Conservation (phyloP, 2,888 invertebrate genomes). For the Brachyopa scutellaris region DNA sequence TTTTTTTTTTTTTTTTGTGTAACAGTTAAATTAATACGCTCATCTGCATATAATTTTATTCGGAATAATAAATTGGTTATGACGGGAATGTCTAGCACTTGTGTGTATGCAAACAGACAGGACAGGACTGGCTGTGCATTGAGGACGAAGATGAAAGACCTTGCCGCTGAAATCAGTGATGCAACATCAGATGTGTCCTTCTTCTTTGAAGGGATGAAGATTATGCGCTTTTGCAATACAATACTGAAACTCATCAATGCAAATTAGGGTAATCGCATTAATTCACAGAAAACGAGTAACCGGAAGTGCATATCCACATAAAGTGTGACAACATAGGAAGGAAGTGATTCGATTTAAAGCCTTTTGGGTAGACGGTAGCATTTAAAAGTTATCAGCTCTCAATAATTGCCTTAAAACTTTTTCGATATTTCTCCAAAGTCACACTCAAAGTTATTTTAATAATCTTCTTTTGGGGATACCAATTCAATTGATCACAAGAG, state of each 20-base stretch:
- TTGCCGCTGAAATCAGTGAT: conserved; percentile 43
- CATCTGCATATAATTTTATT: conserved; percentile 71
- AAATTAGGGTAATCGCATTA: conserved; percentile 62
- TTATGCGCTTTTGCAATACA: conserved; percentile 37
- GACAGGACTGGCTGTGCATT: background rate
- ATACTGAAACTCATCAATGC: conserved; percentile 68
- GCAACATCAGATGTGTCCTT: conserved; percentile 63
- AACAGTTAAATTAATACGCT: conserved; percentile 72
- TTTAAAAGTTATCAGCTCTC: too few relatives aligned
- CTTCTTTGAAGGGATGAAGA: conserved; percentile 50
- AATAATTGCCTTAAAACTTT: too few relatives aligned
- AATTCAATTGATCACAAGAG: conserved; percentile 57
- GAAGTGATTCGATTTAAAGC: too few relatives aligned
- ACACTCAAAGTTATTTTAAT: conserved; percentile 34
- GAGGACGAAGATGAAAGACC: conserved; percentile 49
- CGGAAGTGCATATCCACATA: conserved; percentile 4
- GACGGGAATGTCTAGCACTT: conserved; percentile 29
- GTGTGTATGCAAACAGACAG: conserved; percentile 12
- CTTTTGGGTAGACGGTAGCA: too few relatives aligned
- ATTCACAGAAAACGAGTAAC: conserved; percentile 28
- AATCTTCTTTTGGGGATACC: conserved; percentile 22
- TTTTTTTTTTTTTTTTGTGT: too few relatives aligned
- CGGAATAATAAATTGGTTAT: conserved; percentile 70
- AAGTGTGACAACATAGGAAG: background rate
- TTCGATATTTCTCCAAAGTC: background rate